A percentile compares a stretch with the other conserved stretches of the same genome.
These are phyloP conservation scores for Laupala kohalensis DNA, from an alignment of 1,140 invertebrate species.

Conservation along the genomic window DNA sequence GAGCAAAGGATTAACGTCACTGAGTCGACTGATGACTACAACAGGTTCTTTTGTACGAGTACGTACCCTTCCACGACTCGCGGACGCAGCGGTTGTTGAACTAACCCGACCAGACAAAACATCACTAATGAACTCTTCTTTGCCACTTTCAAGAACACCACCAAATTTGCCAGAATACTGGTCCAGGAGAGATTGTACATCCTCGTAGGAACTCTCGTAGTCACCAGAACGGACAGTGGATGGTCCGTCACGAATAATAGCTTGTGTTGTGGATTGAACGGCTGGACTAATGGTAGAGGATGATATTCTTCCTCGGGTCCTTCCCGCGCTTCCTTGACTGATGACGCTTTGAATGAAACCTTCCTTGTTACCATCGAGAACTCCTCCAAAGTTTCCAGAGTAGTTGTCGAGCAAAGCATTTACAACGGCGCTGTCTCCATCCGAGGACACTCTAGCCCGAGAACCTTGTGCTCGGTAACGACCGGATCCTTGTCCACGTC, in stretches of 20 bases:
- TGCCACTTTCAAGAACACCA: neutral
- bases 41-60: neutral
- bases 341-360: conserved; percentile 9
- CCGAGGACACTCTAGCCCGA: neutral
- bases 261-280: neutral
- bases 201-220: too few relatives aligned
- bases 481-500: neutral
- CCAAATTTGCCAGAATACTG: neutral
- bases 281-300: neutral
- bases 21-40: conserved; percentile 42
- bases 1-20: conserved; percentile 51
- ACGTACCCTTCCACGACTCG: neutral
- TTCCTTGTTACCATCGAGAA: conserved; percentile 14
- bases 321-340: neutral
- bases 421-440: conserved; percentile 11
- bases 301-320: neutral
- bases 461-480: neutral
- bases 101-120: neutral
- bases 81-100: neutral
- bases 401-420: conserved; percentile 18
- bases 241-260: neutral
- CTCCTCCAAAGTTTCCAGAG: conserved; percentile 20
- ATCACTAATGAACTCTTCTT: neutral
- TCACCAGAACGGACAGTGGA: neutral
- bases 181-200: neutral